Percentiles rank a stretch among this genome's conserved stretches.
These are phyloP conservation scores for Hirudo medicinalis DNA, from an alignment of 1,140 invertebrate genomes.

Conservation along the genomic window DNA sequence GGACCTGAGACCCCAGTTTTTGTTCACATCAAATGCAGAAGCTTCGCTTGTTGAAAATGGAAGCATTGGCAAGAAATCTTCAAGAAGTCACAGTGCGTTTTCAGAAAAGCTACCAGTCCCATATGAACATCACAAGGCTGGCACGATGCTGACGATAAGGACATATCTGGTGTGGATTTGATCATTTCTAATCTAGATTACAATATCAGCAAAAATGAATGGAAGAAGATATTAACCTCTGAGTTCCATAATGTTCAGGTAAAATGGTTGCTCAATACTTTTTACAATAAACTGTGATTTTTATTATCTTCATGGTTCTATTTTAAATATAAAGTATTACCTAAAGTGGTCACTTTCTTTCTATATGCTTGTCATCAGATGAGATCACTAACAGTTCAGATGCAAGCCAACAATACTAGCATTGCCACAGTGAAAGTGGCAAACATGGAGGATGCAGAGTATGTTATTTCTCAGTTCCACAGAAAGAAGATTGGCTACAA, in stretches of 20 bases:
- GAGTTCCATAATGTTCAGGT: constrained; percentile 57
- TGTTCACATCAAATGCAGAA: not conserved
- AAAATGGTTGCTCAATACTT: not conserved
- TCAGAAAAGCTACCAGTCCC: not conserved
- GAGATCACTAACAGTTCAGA: constrained; percentile 51
- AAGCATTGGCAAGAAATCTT: constrained; percentile 1
- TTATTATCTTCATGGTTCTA: not conserved
- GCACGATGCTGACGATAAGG: constrained; percentile 5
- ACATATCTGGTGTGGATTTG: constrained; percentile 47
- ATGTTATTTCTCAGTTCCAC: constrained; percentile 67
- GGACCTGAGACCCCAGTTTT: not conserved
- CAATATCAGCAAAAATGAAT: constrained; percentile 55
- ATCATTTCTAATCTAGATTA: constrained; percentile 63
- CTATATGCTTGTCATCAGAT: constrained; percentile 44
- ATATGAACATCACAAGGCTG: not conserved
- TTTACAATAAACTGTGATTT: not conserved
- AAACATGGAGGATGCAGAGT: constrained; percentile 57
- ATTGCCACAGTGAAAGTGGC: constrained; percentile 55
- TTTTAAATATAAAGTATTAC: too few relatives aligned
- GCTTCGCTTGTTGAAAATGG: not conserved
- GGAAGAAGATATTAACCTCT: constrained; percentile 52
- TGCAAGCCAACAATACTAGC: constrained; percentile 55
- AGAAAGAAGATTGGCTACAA: constrained; percentile 67
- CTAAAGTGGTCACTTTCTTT: not conserved
- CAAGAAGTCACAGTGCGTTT: not conserved